Conservation (phyloP, 2,113 vertebrate species). For the Budorcas taxicolor region DNA sequence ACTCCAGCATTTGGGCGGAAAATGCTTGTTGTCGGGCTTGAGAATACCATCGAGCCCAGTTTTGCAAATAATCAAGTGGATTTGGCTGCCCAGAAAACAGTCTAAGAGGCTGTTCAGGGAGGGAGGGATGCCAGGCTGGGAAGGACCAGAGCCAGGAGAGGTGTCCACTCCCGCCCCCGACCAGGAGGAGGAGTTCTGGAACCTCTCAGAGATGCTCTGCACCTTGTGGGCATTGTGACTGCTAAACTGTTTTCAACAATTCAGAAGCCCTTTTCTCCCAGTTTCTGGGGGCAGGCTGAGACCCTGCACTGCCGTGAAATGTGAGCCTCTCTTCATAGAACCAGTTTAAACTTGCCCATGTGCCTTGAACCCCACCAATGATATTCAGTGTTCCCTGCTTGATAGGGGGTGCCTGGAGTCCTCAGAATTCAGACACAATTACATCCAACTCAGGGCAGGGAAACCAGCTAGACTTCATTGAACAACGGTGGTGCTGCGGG, state of each 20-base stretch:
- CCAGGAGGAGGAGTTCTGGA: neutral
- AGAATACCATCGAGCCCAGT: slow-evolving; percentile 27
- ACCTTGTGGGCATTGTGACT: neutral
- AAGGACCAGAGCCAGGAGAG: neutral
- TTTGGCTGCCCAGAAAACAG: slow-evolving; percentile 26
- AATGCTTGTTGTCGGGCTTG: slow-evolving; percentile 15
- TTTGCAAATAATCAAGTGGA: slow-evolving; percentile 32
- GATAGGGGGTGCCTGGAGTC: neutral
- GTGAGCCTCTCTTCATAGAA: neutral
- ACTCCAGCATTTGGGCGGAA: neutral
- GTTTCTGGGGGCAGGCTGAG: neutral
- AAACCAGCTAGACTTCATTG: neutral
- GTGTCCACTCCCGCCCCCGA: neutral
- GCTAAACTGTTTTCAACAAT: neutral
- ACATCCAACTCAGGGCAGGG: neutral
- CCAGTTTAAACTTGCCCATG: neutral
- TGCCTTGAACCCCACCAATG: neutral
- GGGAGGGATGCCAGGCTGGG: neutral
- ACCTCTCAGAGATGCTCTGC: neutral
- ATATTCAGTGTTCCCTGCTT: neutral
- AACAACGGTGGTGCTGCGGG: accelerated
- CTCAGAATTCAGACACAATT: neutral
- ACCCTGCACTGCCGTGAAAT: neutral
- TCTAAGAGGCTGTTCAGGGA: neutral
- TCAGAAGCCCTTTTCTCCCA: neutral